Percentiles rank a stretch among this genome's conserved stretches.
These are phyloP conservation scores for Apocheima hispidaria DNA, from an alignment of 2,888 invertebrate genomes.

Conservation along the genomic window DNA sequence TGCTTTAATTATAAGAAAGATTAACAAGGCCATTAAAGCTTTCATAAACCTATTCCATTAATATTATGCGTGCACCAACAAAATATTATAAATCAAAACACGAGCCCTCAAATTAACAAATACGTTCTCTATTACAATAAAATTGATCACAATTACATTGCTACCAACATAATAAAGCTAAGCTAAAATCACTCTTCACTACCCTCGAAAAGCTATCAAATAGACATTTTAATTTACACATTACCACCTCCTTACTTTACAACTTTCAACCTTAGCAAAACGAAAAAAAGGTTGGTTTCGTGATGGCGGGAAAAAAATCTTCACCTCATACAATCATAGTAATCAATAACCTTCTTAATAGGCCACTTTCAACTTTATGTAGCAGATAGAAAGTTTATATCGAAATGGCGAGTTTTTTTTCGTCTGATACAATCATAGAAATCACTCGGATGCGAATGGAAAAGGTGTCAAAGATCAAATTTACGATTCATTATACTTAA, in stretches of 20 bases:
- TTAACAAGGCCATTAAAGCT: neutral
- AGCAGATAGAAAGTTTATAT: slow-evolving; percentile 32
- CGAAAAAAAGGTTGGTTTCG: slow-evolving; percentile 37
- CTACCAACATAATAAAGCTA: slow-evolving; percentile 65
- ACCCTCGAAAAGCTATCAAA: slow-evolving; percentile 49
- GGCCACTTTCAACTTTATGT: slow-evolving; percentile 44
- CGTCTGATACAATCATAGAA: slow-evolving; percentile 70
- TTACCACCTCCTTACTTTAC: slow-evolving; percentile 31
- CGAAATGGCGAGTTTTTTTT: slow-evolving; percentile 3
- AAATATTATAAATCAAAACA: slow-evolving; percentile 48
- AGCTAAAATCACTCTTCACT: slow-evolving; percentile 50
- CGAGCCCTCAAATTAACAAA: slow-evolving; percentile 59
- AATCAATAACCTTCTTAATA: slow-evolving; percentile 55
- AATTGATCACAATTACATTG: slow-evolving; percentile 69
- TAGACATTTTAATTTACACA: slow-evolving; percentile 76
- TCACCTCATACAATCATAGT: slow-evolving; percentile 67
- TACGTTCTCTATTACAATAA: slow-evolving; percentile 70
- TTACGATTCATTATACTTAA: slow-evolving; percentile 86
- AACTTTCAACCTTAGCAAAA: slow-evolving; percentile 43
- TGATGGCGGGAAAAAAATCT: slow-evolving; percentile 7
- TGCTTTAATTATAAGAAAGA: neutral
- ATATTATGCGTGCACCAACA: slow-evolving; percentile 8
- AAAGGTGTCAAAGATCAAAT: slow-evolving; percentile 87
- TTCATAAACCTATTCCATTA: slow-evolving; percentile 18
- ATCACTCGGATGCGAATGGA: slow-evolving; percentile 82